Conservation (phyloP, 2,113 vertebrate species). For the Burhinus bistriatus region DNA sequence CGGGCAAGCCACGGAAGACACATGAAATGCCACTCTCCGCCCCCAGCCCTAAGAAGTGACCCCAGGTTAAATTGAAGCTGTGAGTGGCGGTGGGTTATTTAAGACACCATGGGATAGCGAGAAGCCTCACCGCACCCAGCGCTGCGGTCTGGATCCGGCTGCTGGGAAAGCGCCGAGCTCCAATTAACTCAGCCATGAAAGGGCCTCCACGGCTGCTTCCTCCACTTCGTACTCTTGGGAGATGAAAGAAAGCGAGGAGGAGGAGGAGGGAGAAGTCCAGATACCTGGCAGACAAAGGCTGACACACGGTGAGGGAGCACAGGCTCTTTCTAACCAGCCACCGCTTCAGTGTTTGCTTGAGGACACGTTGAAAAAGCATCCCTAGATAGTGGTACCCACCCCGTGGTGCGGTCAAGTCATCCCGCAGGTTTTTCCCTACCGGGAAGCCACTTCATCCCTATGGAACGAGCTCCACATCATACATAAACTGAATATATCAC, state of each 20-base stretch:
- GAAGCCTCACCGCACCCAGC: not conserved
- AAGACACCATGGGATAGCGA: not conserved
- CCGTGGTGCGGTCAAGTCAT: fast-evolving
- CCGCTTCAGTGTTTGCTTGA: not conserved
- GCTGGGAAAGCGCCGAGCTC: not conserved
- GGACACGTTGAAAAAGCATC: not conserved
- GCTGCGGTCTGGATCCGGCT: not conserved
- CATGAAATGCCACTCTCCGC: not conserved
- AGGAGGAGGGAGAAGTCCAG: not conserved
- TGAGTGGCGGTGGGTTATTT: not conserved
- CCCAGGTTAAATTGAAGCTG: not conserved
- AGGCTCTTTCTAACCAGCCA: not conserved
- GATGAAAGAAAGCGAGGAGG: not conserved
- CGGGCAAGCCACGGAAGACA: not conserved
- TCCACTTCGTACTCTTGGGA: not conserved
- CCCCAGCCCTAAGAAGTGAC: not conserved
- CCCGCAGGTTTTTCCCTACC: not conserved
- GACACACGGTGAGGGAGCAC: not conserved
- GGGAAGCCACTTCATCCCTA: not conserved
- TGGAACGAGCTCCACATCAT: fast-evolving
- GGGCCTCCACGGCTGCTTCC: not conserved
- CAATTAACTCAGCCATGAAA: not conserved
- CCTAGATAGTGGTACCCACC: not conserved
- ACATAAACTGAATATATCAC: fast-evolving
- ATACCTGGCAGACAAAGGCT: not conserved